phyloP scores from a whole-genome alignment of 2,113 vertebrate genomes.

The Elaphurus davidianus region DNA sequence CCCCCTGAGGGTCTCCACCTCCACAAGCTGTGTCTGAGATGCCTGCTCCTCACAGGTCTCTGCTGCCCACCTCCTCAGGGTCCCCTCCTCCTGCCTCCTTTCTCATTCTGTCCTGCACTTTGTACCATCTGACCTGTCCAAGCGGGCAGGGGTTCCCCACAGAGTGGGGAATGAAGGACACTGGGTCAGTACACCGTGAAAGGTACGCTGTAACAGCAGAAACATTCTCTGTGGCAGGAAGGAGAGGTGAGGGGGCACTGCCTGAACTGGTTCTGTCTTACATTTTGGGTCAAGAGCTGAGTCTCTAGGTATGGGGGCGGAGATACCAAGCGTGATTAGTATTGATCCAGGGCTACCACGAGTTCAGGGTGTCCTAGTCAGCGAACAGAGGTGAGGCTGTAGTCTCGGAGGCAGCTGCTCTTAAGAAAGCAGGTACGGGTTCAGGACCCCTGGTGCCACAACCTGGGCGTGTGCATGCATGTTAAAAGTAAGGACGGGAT shows the following conservation, averaged over 20 bases:
- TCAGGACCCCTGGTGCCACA: neutral
- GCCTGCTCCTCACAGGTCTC: neutral
- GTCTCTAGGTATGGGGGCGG: neutral
- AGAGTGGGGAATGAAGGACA: neutral
- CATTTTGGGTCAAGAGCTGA: neutral
- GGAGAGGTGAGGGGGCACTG: neutral
- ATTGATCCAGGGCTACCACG: neutral
- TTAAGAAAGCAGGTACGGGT: neutral
- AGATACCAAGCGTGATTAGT: neutral
- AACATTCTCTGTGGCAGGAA: neutral
- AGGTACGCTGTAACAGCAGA: neutral
- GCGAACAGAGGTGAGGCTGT: neutral
- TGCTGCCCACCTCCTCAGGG: too few species aligned
- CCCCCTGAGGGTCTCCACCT: neutral
- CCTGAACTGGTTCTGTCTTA: neutral
- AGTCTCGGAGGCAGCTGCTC: neutral
- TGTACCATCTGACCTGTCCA: neutral
- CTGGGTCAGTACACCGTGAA: neutral
- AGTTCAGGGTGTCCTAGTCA: neutral
- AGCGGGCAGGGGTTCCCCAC: neutral
- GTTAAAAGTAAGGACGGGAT: neutral
- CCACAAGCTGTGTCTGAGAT: neutral
- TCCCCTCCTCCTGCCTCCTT: too few species aligned
- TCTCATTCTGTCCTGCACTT: neutral
- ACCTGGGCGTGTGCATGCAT: rapidly evolving